Evolutionary conservation across 1,140 invertebrate genomes (phyloP).

Genomic region (Drosophila parabipectinata): DNA sequence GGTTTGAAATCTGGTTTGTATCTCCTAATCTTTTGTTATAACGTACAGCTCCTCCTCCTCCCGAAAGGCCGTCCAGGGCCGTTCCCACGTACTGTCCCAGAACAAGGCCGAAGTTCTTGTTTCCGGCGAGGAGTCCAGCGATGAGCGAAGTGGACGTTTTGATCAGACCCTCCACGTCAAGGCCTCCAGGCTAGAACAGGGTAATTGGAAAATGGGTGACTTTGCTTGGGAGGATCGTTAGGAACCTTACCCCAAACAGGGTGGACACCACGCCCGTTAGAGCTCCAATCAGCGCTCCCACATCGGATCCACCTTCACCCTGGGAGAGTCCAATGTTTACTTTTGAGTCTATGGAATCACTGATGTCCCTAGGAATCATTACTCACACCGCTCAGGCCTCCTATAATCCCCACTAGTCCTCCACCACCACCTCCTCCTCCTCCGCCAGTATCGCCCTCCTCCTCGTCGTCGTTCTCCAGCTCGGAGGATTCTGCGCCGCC

Average conservation of each 20-base stretch:
- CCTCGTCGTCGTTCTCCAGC: constrained; percentile 18
- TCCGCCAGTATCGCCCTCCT: constrained; percentile 69
- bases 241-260: constrained; percentile 84
- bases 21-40: not conserved
- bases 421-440: constrained; percentile 53
- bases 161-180: constrained; percentile 82
- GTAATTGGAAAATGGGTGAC: not conserved
- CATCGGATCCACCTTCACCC: constrained; percentile 83
- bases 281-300: constrained; percentile 82
- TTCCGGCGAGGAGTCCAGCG: constrained; percentile 79
- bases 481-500: constrained; percentile 32
- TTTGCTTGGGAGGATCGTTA: no score
- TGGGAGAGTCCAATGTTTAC: constrained; percentile 9
- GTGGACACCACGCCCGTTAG: constrained; percentile 84
- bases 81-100: constrained; percentile 84
- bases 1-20: not conserved
- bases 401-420: constrained; percentile 84
- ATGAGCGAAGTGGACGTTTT: constrained; percentile 78
- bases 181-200: constrained; percentile 75
- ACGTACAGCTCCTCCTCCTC: constrained; percentile 85
- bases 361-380: not conserved
- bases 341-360: not conserved
- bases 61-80: constrained; percentile 85
- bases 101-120: constrained; percentile 85
- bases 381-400: constrained; percentile 84